Evolutionary conservation across 1,140 invertebrate genomes (phyloP), one percentile per base, ranked within the genome.

Genomic region (Trachelipus rathkii): DNA sequence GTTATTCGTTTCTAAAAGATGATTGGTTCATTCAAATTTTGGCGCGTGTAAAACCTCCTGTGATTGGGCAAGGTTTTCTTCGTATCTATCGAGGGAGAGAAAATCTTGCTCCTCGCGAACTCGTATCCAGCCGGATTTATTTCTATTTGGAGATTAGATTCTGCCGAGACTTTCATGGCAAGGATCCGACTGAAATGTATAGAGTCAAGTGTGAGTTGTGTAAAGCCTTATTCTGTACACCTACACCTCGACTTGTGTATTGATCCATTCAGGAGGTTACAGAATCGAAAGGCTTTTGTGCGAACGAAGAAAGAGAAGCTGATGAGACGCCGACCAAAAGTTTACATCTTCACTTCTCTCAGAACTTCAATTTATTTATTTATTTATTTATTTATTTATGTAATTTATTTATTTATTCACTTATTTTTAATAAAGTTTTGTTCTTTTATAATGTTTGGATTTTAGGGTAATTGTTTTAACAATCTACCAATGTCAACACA

Each of bases 141-240:
- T 60, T 60, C 50, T 60, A 60, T 60, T 60, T 60, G 50, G 50
- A 60, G 50, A 60, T 60, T 60, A 60, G 50, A 60, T 19, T 60
- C 50, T 19, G 50, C 11, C 11, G 50, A 60, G 50, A 60, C 50
- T 60, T 60, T 19, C 50, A 60, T 60, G 50, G 50, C 50, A 60
- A 60, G 50, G 50, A 60, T 60, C 50, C 11, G 50, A 15, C 50
- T 60, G 50, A 60, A 60, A 60, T 60, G 50, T 60, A 60, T 60
- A 60, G 50, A 60, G 50, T 60, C 50, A 60, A 60, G 50, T 60
- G 50, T 60, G 50, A 19, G 50, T 60, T 60, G 50, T 60, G 50
- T 60, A 60, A 60, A 19, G 50, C 50, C 50, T 60, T 60, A 60
- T 60, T 60, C 50, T 60, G 33, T 33, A 60, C 50, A 60, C 50